Evolutionary conservation across 2,888 invertebrate genomes (phyloP).

Genomic region (Xylota segnis): DNA sequence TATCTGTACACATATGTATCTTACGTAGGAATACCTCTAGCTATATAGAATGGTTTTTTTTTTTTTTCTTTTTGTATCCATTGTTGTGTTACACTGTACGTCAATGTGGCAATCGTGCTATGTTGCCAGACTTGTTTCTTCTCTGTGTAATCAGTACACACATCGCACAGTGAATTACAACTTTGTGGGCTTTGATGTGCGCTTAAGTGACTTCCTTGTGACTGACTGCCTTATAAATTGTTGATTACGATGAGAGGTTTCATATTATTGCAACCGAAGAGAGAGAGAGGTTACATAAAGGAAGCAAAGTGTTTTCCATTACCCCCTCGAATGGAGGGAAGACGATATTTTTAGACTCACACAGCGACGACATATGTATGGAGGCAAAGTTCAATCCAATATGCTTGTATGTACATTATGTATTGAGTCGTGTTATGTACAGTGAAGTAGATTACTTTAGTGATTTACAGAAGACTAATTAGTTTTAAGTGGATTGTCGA

Average conservation of each 20-base stretch:
- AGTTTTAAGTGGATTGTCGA: constrained; percentile 21
- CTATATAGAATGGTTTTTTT: constrained; percentile 23
- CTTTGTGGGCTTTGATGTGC: constrained; percentile 71
- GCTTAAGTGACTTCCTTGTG: constrained; percentile 73
- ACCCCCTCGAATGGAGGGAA: background rate
- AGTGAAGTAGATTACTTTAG: constrained; percentile 38
- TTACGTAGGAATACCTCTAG: constrained; percentile 42
- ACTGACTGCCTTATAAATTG: constrained; percentile 73
- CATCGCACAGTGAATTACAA: constrained; percentile 48
- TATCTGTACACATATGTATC: constrained; percentile 53
- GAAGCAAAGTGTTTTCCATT: constrained; percentile 45
- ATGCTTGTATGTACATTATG: constrained; percentile 22
- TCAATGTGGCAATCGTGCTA: constrained; percentile 39
- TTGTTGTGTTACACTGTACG: constrained; percentile 10
- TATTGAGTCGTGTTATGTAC: background rate
- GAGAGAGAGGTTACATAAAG: constrained; percentile 47
- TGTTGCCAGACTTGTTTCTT: constrained; percentile 48
- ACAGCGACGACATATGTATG: background rate
- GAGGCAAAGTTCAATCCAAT: constrained; percentile 44
- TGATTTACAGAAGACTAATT: constrained; percentile 42
- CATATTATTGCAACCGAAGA: constrained; percentile 28
- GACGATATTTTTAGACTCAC: constrained; percentile 46
- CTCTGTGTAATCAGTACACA: constrained; percentile 51
- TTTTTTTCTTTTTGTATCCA: background rate
- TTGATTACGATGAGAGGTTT: constrained; percentile 62